These are phyloP conservation scores for Epizoanthus ramosus DNA, from an alignment of 92 coral and sea anemone genomes.

Conservation along the genomic window DNA sequence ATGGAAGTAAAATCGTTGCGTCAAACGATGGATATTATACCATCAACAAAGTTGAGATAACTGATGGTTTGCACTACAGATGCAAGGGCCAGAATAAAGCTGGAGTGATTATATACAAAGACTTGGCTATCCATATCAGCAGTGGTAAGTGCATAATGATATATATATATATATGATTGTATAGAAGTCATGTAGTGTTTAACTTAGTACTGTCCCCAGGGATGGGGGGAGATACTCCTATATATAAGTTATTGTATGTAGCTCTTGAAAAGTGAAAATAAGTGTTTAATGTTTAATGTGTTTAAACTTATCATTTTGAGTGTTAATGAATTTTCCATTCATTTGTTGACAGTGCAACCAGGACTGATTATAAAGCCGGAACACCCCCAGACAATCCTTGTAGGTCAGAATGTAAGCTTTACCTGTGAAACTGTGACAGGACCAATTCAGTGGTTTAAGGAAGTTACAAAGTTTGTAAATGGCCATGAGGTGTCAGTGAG, in stretches of 20 bases:
- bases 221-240: no score
- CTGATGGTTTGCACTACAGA: not conserved
- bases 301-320: no score
- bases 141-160: constrained; percentile 1
- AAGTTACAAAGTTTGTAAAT: not conserved
- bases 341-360: not conserved
- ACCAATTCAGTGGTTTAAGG: constrained; percentile 3
- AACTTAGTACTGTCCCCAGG: no score
- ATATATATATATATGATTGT: not conserved
- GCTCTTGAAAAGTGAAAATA: no score
- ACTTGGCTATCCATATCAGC: not conserved
- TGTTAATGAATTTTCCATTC: no score
- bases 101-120: constrained; percentile 18
- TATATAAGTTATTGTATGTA: no score
- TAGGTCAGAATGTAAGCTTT: constrained; percentile 8
- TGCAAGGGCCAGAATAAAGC: constrained; percentile 1
- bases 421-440: constrained; percentile 19
- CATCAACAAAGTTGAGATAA: not conserved
- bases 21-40: not conserved
- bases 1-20: not conserved
- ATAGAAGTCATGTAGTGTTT: not conserved
- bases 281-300: no score
- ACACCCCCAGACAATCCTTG: not conserved
- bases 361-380: constrained; percentile 23
- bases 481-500: not conserved